Evolutionary conservation across 30 jellyfish, hydroid and myxozoan genomes (phyloP).

Genomic region (Pseudorhiza aurosa): DNA sequence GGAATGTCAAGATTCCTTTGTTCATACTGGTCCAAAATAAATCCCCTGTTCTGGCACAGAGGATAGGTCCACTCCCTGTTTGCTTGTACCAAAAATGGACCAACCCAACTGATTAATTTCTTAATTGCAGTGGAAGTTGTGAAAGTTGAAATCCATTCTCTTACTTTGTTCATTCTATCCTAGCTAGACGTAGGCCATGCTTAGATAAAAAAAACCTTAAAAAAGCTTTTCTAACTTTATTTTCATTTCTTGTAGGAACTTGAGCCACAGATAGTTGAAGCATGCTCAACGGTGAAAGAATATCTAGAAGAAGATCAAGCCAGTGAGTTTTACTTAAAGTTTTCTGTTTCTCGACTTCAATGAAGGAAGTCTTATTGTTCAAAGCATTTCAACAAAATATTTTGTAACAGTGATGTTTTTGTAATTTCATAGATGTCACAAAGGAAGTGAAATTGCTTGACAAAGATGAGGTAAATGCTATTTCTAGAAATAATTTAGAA

Average conservation of each 20-base stretch:
- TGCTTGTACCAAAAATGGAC: no score
- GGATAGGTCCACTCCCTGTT: no score
- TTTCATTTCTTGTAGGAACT: slow-evolving; percentile 74
- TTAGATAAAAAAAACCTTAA: no score
- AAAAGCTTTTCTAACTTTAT: no score
- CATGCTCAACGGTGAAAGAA: slow-evolving; percentile 65
- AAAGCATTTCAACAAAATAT: not conserved
- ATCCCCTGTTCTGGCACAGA: no score
- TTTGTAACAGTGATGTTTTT: not conserved
- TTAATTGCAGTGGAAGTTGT: no score
- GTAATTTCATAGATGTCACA: slow-evolving; percentile 1
- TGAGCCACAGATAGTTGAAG: slow-evolving; percentile 72
- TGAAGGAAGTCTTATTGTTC: not conserved
- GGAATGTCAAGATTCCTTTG: no score
- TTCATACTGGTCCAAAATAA: no score
- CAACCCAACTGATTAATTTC: no score
- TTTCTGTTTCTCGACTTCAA: not conserved
- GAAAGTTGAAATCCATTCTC: no score
- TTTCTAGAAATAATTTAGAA: no score
- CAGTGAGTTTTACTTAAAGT: slow-evolving; percentile 22
- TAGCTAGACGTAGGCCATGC: no score
- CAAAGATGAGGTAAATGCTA: slow-evolving; percentile 42
- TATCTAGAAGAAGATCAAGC: slow-evolving; percentile 46
- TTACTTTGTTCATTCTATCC: not conserved
- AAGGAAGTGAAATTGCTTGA: slow-evolving; percentile 24